Evolutionary conservation across 2,888 invertebrate species (phyloP), one percentile per base, ranked within the genome.

Genomic region (Drosophila rubida): DNA sequence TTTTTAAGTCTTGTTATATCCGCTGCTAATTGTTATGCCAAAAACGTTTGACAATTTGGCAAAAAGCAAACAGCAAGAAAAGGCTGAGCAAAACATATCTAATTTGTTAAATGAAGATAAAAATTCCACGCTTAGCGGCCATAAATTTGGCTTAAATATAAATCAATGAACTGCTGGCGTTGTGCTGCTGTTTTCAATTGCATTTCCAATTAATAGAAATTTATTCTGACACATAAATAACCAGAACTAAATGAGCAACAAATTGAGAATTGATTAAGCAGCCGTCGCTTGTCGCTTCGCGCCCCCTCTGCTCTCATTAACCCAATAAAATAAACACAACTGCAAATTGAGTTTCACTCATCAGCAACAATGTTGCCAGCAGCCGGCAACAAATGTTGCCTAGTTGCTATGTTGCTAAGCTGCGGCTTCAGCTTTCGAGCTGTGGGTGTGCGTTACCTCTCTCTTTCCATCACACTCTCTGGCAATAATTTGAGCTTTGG

Each of bases 201-300:
- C 66, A 77, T 63, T 62, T 68, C 72, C 67, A 87, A 78, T 81
- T 87, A 66, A 84, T 78, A 80, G 75, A 75, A 84, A 85, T 80
- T 80, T 81, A 72, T 62, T 48, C 63, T 57, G 69, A 61, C 78
- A 74, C 77, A 86, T 71, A 77, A 77, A 83, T 77, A 71, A 74
- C 48, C 49, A 67, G 69, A 73, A 53, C 54, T 27, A 65, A 74
- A 67, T 66, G 39, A 63, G 64, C 60, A 77, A 53, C 67, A 77
- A 76, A 75, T 75, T 77, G 77, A 60, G 73, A 75, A 73, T 75
- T 75, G 77, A 75, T 75, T 75, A 75, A 67, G 46, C 66, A 44
- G 49, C 39, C 25, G 13, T 16, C 19, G 39, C 22, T 25, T 39
- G 54, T 35, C 13, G 4, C 11, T 9, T 44, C 22, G n/a, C 23